These are phyloP conservation scores for Apamea anceps DNA, from an alignment of 2,888 invertebrate species.

Conservation along the genomic window DNA sequence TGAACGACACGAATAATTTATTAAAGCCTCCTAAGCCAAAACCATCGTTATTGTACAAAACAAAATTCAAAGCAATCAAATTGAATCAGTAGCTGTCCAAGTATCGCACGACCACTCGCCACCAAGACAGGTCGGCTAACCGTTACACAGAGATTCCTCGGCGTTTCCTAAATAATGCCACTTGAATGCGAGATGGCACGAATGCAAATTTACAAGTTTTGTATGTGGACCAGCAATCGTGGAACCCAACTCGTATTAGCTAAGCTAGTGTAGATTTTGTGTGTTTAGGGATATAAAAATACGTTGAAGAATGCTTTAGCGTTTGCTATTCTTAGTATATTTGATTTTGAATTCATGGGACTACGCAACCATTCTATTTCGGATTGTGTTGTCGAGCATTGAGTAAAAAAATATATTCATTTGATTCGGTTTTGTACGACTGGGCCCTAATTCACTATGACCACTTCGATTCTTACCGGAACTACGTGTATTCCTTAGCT, in stretches of 20 bases:
- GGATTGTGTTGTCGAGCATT: background rate
- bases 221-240: slow-evolving; percentile 73
- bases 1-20: slow-evolving; percentile 1
- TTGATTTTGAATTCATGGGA: slow-evolving; percentile 52
- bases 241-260: slow-evolving; percentile 52
- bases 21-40: slow-evolving; percentile 4
- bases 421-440: slow-evolving; percentile 1
- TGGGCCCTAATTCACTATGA: background rate
- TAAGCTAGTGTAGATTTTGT: slow-evolving; percentile 61
- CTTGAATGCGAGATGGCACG: slow-evolving; percentile 78
- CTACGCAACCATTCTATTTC: slow-evolving; percentile 27
- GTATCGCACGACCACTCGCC: slow-evolving; percentile 56
- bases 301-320: slow-evolving; percentile 56
- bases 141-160: slow-evolving; percentile 82
- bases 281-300: slow-evolving; percentile 61
- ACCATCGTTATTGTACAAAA: slow-evolving; percentile 32
- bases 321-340: slow-evolving; percentile 43
- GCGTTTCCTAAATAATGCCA: slow-evolving; percentile 82
- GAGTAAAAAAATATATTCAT: slow-evolving; percentile 13
- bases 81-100: slow-evolving; percentile 46
- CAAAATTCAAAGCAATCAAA: slow-evolving; percentile 46
- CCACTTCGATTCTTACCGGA: no score
- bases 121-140: slow-evolving; percentile 74
- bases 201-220: slow-evolving; percentile 84
- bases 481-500: background rate